Base-by-base conservation (phyloP, 2,888 invertebrate genomes). In the Atethmia centrago region DNA sequence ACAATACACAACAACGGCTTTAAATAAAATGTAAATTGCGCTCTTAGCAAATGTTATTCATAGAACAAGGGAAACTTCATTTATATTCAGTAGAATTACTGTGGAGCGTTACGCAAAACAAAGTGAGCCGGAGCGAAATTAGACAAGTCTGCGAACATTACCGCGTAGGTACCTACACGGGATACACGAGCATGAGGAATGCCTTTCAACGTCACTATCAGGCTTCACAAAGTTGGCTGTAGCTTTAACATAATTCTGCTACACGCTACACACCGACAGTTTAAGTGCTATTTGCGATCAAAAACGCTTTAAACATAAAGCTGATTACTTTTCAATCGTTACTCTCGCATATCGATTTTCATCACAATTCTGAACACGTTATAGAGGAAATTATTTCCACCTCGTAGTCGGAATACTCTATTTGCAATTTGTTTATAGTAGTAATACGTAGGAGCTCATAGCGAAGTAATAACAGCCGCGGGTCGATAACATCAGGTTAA, bases 31-130 rank as follows among this genome's bases (percentile, higher is more conserved):
- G 92, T 91, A 94, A 94, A 94, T 94, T 90, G 90, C 78, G 87
- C 89, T 93, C 90, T 91, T 90, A 91, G 92, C 85, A 92, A 94
- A 94, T 94, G 91, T 94, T 94, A 94, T 94, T 93, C 94, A 94
- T 94, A 92, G 93, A 93, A 92, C 88, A 91, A 90, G 92, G 90
- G 90, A 88, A 93, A 90, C 90, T 92, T 94, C 92, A 93, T 95
- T 93, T 94, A 93, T 93, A 94, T 94, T 93, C 93, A 93, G 91
- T 86, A 85, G 92, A 92, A 94, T 93, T 92, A 94, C 91, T 89
- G 86, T 85, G 88, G 84, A 90, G 88, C 87, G 89, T 90, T 89
- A 90, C 87, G 88, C 89, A 89, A 91, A 91, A 91, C 89, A 92
- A 91, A 91, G 89, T 90, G 88, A 89, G 84, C 85, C 82, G 82